Percentiles rank a stretch among this genome's conserved stretches.
phyloP scores from a whole-genome alignment of 1,140 invertebrate species.

The Oppia nitens region DNA sequence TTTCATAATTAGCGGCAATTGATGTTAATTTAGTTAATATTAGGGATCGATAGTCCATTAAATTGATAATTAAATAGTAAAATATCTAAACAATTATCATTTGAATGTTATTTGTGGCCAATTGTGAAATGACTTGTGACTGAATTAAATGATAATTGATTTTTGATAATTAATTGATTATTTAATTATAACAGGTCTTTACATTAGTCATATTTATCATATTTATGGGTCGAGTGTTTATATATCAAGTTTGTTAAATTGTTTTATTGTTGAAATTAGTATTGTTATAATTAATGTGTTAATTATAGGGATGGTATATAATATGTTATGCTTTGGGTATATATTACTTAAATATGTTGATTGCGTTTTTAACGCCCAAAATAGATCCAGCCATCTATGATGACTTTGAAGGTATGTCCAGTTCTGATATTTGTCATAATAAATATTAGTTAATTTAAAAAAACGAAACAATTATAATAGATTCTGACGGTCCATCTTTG shows the following conservation, averaged over 20 bases:
- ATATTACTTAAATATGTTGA: slow-evolving; percentile 97
- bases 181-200: slow-evolving; percentile 18
- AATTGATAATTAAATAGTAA: no score
- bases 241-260: slow-evolving; percentile 23
- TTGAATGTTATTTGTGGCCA: no score
- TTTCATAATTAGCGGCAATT: no score
- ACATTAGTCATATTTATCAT: slow-evolving; percentile 30
- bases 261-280: background rate
- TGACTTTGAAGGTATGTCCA: slow-evolving; percentile 39
- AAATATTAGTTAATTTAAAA: background rate
- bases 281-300: slow-evolving; percentile 11
- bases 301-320: slow-evolving; percentile 92
- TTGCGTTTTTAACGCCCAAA: slow-evolving; percentile 97
- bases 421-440: background rate
- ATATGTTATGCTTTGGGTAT: slow-evolving; percentile 96
- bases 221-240: slow-evolving; percentile 26
- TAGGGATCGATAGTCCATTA: no score
- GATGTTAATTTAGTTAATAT: no score
- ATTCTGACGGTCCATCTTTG: slow-evolving; percentile 64
- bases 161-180: no score
- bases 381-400: slow-evolving; percentile 84
- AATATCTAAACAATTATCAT: no score
- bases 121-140: no score
- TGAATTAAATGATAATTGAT: no score
- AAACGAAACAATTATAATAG: slow-evolving; percentile 26